These are phyloP conservation scores for Nomada goodeniana DNA, from an alignment of 2,888 invertebrate species.

Conservation along the genomic window DNA sequence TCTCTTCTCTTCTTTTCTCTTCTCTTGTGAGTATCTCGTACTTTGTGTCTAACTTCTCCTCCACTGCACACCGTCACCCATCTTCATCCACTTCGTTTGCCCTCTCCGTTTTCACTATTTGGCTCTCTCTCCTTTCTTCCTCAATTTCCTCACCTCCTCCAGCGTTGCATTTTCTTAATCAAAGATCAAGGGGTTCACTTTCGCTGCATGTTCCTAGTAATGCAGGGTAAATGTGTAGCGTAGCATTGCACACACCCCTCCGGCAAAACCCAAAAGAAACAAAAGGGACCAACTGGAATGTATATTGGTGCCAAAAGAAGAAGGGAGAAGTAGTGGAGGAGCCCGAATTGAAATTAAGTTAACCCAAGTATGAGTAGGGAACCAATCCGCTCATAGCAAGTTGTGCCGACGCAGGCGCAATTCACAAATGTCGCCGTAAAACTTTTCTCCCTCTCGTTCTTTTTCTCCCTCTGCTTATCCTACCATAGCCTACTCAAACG, in stretches of 20 bases:
- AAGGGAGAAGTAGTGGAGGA: constrained; percentile 62
- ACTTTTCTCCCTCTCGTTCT: constrained; percentile 45
- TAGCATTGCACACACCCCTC: constrained; percentile 33
- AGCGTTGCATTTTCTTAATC: constrained; percentile 41
- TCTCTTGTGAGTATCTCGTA: constrained; percentile 22
- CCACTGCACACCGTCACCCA: constrained; percentile 46
- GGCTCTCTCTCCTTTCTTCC: neutral
- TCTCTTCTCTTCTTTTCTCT: constrained; percentile 25
- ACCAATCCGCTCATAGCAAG: constrained; percentile 71
- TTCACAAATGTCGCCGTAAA: constrained; percentile 55
- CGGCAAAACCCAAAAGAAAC: constrained; percentile 69
- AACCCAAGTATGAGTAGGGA: constrained; percentile 74
- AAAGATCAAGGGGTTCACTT: constrained; percentile 51
- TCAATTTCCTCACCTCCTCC: neutral
- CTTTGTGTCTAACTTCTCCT: constrained; percentile 43
- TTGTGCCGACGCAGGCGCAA: constrained; percentile 70
- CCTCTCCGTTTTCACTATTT: neutral
- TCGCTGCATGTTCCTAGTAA: constrained; percentile 32
- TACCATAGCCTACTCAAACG: neutral
- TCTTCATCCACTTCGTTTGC: constrained; percentile 43
- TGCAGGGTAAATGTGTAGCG: constrained; percentile 12
- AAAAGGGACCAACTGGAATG: constrained; percentile 58
- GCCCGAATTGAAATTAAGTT: constrained; percentile 78
- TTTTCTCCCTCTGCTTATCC: constrained; percentile 25
- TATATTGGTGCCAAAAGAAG: constrained; percentile 25